phyloP scores from a whole-genome alignment of 2,888 invertebrate genomes.

The Tridacna gigas region DNA sequence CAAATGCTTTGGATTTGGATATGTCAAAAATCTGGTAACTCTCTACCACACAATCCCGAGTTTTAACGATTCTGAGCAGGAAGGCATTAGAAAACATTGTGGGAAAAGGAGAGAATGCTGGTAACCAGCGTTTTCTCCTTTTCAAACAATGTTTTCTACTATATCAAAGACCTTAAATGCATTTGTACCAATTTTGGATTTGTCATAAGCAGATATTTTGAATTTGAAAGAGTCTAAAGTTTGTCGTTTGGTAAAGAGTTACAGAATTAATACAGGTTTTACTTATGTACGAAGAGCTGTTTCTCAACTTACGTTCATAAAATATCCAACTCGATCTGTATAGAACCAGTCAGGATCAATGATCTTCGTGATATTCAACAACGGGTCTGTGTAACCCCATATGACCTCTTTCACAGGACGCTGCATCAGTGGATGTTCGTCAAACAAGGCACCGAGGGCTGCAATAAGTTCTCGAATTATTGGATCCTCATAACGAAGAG shows the following conservation, averaged over 20 bases:
- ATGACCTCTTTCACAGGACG: conserved; percentile 87
- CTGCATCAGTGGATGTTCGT: conserved; percentile 73
- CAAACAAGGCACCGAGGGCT: conserved; percentile 31
- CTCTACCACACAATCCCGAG: too few species aligned
- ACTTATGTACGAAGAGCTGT: neutral
- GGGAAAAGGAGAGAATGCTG: neutral
- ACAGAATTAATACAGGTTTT: neutral
- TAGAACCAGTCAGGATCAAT: conserved; percentile 75
- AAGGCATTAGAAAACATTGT: too few species aligned
- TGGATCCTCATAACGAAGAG: conserved; percentile 61
- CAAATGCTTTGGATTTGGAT: too few species aligned
- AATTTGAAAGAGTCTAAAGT: neutral
- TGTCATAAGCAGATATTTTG: neutral
- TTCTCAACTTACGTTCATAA: conserved; percentile 78
- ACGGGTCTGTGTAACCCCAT: conserved; percentile 91
- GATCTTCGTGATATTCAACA: conserved; percentile 86
- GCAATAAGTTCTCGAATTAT: conserved; percentile 56
- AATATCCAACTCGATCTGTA: conserved; percentile 77
- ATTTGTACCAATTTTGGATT: too few species aligned
- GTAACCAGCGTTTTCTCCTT: neutral
- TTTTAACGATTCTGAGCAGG: too few species aligned
- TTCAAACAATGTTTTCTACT: neutral
- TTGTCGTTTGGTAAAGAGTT: neutral
- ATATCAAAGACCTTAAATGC: neutral
- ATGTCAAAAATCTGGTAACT: too few species aligned